Evolutionary conservation across 2,888 invertebrate species (phyloP).

Genomic region (Tetropium fuscum): DNA sequence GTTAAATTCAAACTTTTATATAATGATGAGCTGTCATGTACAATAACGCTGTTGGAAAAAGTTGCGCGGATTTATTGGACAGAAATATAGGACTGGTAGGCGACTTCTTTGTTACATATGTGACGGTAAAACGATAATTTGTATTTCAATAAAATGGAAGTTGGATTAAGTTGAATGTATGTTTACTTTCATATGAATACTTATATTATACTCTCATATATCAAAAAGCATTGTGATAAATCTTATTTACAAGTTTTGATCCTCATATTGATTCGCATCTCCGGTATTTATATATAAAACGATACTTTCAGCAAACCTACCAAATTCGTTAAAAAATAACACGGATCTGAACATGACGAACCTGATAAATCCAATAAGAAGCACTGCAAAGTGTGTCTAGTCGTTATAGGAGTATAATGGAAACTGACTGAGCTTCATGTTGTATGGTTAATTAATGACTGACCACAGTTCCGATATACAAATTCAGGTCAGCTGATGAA

Average conservation of each 20-base stretch:
- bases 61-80: background rate
- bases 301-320: constrained; percentile 2
- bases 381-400: background rate
- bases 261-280: no score
- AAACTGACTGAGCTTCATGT: constrained; percentile 17
- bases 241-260: no score
- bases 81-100: background rate
- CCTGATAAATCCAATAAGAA: constrained; percentile 19
- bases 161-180: background rate
- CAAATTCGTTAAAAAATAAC: constrained; percentile 15
- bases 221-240: no score
- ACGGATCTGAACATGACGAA: constrained; percentile 5
- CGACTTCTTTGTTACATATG: background rate
- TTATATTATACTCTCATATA: no score
- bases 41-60: background rate
- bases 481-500: constrained; percentile 6
- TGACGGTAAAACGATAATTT: background rate
- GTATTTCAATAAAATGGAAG: background rate
- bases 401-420: constrained; percentile 14
- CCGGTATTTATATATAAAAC: no score
- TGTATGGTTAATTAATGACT: constrained; percentile 7
- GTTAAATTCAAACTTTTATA: background rate
- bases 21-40: background rate
- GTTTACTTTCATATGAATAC: no score
- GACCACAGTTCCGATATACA: constrained; percentile 4